Conservation (phyloP, 2,113 vertebrate species). For the Muscicapa adusta region DNA sequence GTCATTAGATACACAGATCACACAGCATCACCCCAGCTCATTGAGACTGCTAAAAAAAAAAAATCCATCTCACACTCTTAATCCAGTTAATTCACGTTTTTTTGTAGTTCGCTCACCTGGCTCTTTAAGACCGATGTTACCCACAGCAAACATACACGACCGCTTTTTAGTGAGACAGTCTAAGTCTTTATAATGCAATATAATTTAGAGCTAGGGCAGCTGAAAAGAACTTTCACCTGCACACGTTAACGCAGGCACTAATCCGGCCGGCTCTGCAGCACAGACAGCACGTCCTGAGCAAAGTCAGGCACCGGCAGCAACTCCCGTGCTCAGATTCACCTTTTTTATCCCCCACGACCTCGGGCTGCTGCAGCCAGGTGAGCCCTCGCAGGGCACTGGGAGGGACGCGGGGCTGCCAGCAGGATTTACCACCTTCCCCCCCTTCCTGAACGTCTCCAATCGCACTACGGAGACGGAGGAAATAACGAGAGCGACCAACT, state of each 20-base stretch:
- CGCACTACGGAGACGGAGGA: not conserved
- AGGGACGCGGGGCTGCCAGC: not conserved
- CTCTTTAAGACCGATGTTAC: not conserved
- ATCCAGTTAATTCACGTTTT: not conserved
- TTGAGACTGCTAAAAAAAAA: not conserved
- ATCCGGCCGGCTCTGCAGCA: not conserved
- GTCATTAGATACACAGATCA: not conserved
- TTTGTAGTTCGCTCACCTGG: not conserved
- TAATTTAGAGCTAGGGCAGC: not conserved
- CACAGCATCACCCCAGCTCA: not conserved
- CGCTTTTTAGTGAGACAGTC: not conserved
- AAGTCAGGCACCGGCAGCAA: not conserved
- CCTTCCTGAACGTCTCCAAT: not conserved
- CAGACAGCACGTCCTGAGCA: not conserved
- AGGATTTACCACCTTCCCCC: not conserved
- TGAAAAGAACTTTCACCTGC: not conserved
- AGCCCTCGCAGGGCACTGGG: not conserved
- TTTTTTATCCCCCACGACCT: not conserved
- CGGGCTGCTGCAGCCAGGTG: not conserved
- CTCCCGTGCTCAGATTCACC: not conserved
- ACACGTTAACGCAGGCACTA: not conserved
- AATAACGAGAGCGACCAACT: not conserved
- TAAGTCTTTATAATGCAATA: not conserved
- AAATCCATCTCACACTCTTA: not conserved
- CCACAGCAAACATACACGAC: not conserved